Evolutionary conservation across 2,888 invertebrate genomes (phyloP), one percentile per base, ranked within the genome.

Genomic region (Acrobasis consociella): DNA sequence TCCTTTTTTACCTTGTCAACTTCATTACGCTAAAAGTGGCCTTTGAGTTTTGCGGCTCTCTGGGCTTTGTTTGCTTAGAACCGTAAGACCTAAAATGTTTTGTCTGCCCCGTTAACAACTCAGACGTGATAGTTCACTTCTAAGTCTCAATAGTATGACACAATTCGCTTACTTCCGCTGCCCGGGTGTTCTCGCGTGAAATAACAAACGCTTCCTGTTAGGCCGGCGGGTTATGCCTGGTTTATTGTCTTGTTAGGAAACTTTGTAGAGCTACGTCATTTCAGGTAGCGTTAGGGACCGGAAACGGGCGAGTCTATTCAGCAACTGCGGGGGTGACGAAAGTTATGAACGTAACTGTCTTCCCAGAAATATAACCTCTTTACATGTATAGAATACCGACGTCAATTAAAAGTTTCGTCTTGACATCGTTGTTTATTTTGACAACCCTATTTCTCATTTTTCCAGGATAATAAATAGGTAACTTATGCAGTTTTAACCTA

Each of bases 191-290:
- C 72, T 67, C 68, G 74, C 73, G 81, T 81, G 81, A 78, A 79
- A 76, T 77, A 80, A 81, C 83, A 76, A 82, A 81, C 79, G 74
- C 76, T 82, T 87, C 86, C 86, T 77, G 81, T 67, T 77, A 77
- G 80, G 75, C 78, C 71, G 70, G 67, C 74, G 78, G 81, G 84
- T 79, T 83, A 80, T 78, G 79, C 72, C 66, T 67, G 70, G 75
- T 81, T 81, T 80, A 87, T 86, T 84, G 85, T 87, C 81, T 84
- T 83, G 85, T 82, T 82, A 78, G 78, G 70, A 68, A 83, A 86
- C 83, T 86, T 81, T 81, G 81, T 74, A 77, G 72, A 62, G 64
- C 56, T 42, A 42, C 69, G 71, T 76, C 74, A 76, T 72, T 74
- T 72, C 75, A 74, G 72, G 64, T 68, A 62, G 58, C 11, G 7